A percentile compares a stretch with the other conserved stretches of the same genome.
phyloP scores from a whole-genome alignment of 2,797 vertebrate genomes.

The Myotis findleyi region DNA sequence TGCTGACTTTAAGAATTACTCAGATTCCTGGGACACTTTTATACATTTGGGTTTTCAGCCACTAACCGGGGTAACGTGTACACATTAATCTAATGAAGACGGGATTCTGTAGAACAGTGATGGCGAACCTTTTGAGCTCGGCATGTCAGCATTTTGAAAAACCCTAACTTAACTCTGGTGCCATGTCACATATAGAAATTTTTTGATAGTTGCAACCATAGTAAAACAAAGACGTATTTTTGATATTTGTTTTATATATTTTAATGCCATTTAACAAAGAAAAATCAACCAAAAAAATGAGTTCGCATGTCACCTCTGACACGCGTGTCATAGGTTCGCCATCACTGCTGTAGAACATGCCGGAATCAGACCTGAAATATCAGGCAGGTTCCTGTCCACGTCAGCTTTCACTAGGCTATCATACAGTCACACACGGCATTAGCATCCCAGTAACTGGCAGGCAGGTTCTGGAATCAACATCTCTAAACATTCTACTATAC shows the following conservation, averaged over 20 bases:
- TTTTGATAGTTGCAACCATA: no score
- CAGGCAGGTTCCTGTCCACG: background rate
- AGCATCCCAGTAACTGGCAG: background rate
- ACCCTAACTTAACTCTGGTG: no score
- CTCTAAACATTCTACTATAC: background rate
- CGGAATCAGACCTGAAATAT: background rate
- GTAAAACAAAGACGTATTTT: no score
- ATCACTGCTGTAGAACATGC: background rate
- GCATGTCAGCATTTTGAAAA: no score
- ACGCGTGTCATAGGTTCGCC: no score
- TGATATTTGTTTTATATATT: no score
- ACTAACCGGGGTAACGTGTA: background rate
- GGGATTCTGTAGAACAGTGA: background rate
- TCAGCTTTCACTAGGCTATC: background rate
- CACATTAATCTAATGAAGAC: background rate
- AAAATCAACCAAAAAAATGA: no score
- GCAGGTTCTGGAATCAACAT: background rate
- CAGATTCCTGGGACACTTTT: slow-evolving; percentile 7
- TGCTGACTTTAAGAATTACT: background rate
- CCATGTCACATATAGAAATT: no score
- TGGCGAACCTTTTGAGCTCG: no score
- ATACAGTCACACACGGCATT: background rate
- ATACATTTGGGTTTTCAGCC: background rate
- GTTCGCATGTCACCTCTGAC: no score
- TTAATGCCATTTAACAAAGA: no score